A percentile compares a stretch with the other conserved stretches of the same genome.
Conservation (phyloP, 37 sponge, comb jelly and placozoan genomes). For the Spongia lamella region DNA sequence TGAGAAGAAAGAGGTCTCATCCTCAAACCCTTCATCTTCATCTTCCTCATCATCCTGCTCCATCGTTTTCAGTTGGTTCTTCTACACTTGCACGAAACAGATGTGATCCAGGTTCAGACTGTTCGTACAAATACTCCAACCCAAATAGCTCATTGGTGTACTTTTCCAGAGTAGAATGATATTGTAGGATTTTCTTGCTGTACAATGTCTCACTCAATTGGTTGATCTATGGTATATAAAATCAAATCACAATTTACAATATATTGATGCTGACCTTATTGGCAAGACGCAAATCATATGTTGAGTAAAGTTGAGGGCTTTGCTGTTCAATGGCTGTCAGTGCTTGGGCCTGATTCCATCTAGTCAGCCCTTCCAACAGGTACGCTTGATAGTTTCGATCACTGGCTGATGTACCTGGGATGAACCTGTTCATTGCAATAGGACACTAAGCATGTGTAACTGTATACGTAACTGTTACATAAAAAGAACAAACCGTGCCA, state of each 20-base stretch:
- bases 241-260: neutral
- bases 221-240: neutral
- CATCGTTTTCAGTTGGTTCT: constrained; percentile 3
- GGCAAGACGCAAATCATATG: neutral
- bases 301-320: too few relatives aligned
- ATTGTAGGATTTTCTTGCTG: constrained; percentile 1
- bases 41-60: constrained; percentile 20
- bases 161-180: constrained; percentile 9
- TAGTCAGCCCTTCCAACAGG: constrained; percentile 34
- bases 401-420: constrained; percentile 45
- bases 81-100: neutral
- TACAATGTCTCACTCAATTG: neutral
- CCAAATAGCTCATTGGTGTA: constrained; percentile 45
- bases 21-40: too few relatives aligned
- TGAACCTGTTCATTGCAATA: constrained; percentile 4
- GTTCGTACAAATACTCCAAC: constrained; percentile 27
- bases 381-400: constrained; percentile 34
- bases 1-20: too few relatives aligned
- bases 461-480: too few relatives aligned
- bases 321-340: neutral
- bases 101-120: constrained; percentile 5
- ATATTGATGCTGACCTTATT: neutral
- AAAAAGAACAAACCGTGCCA: too few relatives aligned
- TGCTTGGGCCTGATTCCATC: constrained; percentile 44
- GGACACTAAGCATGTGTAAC: too few relatives aligned